phyloP scores from a whole-genome alignment of 2,113 vertebrate genomes.

The Muntiacus reevesi region DNA sequence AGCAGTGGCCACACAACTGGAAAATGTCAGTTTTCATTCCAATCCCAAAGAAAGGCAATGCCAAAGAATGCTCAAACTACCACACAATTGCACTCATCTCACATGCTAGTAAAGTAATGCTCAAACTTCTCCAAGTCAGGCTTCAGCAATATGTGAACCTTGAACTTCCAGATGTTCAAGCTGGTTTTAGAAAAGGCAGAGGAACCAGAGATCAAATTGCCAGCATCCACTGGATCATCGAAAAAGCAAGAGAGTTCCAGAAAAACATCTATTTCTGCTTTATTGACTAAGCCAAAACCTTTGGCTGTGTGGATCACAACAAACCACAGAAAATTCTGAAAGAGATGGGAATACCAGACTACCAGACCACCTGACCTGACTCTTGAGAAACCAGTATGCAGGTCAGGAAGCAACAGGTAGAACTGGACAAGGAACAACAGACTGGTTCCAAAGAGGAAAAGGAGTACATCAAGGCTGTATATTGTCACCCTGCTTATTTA shows the following conservation, averaged over 20 bases:
- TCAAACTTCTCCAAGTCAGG: background rate
- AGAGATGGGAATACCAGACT: background rate
- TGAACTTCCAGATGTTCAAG: background rate
- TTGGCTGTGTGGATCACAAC: background rate
- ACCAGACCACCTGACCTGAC: background rate
- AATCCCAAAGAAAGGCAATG: background rate
- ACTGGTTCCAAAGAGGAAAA: too few species aligned
- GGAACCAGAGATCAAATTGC: background rate
- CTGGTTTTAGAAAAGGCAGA: background rate
- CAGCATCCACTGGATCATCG: fast-evolving
- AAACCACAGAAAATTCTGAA: background rate
- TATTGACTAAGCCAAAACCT: background rate
- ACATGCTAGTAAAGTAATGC: background rate
- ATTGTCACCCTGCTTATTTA: too few species aligned
- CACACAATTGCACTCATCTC: background rate
- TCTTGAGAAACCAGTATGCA: background rate
- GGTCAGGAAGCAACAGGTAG: background rate
- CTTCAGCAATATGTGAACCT: background rate
- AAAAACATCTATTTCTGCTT: background rate
- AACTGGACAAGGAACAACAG: background rate
- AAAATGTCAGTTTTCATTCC: background rate
- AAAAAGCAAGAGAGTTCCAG: background rate
- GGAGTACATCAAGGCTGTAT: too few species aligned
- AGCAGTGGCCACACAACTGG: background rate
- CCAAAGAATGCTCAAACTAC: background rate